phyloP scores from a whole-genome alignment of 2,113 vertebrate genomes.

The Chionomys nivalis region DNA sequence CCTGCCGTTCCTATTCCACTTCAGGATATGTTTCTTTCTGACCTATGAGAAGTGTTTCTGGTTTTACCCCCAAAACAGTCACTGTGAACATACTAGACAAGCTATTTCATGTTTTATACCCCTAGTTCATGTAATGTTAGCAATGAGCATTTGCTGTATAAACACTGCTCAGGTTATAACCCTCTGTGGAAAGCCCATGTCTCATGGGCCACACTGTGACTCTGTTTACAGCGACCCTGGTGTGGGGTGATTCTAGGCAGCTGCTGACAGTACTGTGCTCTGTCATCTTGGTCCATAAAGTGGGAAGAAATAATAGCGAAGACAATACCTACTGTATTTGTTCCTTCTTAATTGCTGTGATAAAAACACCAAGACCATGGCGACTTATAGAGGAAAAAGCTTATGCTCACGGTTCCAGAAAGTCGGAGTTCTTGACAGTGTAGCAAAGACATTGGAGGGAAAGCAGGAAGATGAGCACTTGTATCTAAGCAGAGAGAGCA shows the following conservation, averaged over 20 bases:
- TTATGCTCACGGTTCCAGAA: neutral
- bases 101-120: neutral
- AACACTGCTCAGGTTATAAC: neutral
- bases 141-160: neutral
- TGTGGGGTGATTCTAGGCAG: neutral
- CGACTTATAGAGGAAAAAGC: neutral
- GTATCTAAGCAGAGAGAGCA: neutral
- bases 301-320: neutral
- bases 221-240: neutral
- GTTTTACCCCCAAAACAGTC: neutral
- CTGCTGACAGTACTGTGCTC: neutral
- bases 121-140: neutral
- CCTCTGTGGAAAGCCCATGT: neutral
- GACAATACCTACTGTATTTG: neutral
- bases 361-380: neutral
- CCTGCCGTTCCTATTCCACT: neutral
- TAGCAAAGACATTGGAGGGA: neutral
- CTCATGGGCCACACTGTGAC: neutral
- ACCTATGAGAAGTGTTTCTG: neutral
- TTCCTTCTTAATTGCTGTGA: neutral
- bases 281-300: neutral
- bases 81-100: neutral
- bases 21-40: neutral
- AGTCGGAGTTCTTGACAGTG: neutral
- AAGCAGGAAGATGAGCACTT: neutral